A percentile compares a stretch with the other conserved stretches of the same genome.
These are phyloP conservation scores for Anagyrus pseudococci DNA, from an alignment of 2,888 invertebrate species.

Conservation along the genomic window DNA sequence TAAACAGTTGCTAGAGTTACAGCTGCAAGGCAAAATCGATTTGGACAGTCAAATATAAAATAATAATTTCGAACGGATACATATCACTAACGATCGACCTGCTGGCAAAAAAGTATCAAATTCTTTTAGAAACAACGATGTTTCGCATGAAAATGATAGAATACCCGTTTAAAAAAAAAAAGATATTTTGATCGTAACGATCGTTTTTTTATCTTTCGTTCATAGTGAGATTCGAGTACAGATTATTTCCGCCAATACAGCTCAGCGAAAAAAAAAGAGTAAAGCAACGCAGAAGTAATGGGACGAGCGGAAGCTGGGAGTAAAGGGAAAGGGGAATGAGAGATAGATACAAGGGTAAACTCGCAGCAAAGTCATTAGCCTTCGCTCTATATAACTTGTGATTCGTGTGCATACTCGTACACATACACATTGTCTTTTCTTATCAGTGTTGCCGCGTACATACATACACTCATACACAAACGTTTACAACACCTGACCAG, in stretches of 20 bases:
- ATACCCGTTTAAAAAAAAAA: slow-evolving; percentile 10
- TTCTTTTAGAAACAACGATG: neutral
- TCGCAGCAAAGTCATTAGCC: too few relatives aligned
- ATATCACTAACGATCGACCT: neutral
- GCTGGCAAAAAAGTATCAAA: neutral
- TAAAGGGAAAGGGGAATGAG: too few relatives aligned
- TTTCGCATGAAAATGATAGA: neutral
- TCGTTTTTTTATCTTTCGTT: slow-evolving; percentile 15
- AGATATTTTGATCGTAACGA: slow-evolving; percentile 11
- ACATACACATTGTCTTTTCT: slow-evolving; percentile 28
- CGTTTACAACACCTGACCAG: slow-evolving; percentile 32
- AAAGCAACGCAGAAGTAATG: slow-evolving; percentile 7
- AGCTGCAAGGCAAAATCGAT: slow-evolving; percentile 8
- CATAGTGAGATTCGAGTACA: slow-evolving; percentile 22
- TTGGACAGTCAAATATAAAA: neutral
- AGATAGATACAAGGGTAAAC: too few relatives aligned
- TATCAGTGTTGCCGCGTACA: slow-evolving; percentile 20
- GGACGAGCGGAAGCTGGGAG: neutral
- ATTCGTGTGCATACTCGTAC: slow-evolving; percentile 17
- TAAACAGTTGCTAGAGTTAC: slow-evolving; percentile 33
- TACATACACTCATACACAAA: slow-evolving; percentile 29
- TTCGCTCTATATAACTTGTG: too few relatives aligned
- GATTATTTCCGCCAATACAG: slow-evolving; percentile 8
- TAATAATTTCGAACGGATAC: neutral
- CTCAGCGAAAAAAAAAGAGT: slow-evolving; percentile 4